phyloP scores from a whole-genome alignment of 2,797 vertebrate genomes.

The Lepus oiostolus region DNA sequence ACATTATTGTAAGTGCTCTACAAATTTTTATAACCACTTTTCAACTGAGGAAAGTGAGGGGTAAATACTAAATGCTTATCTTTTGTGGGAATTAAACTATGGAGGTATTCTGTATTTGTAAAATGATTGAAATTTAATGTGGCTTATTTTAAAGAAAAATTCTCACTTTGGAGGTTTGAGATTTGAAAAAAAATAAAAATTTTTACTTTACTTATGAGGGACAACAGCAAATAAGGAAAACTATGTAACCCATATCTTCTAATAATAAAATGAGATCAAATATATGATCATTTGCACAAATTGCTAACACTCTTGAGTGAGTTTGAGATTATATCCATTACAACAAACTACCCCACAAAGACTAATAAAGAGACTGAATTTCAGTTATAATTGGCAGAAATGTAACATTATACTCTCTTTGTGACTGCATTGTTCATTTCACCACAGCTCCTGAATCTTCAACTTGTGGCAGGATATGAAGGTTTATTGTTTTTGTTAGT shows the following conservation, averaged over 20 bases:
- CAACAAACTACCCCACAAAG: neutral
- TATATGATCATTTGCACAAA: constrained; percentile 8
- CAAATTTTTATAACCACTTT: constrained; percentile 36
- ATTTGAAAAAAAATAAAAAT: neutral
- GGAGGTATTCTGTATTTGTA: neutral
- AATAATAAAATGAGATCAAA: constrained; percentile 16
- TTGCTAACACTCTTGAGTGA: neutral
- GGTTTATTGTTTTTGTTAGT: neutral
- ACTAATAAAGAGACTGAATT: constrained; percentile 4
- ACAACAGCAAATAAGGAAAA: constrained; percentile 2
- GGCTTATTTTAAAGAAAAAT: constrained; percentile 55
- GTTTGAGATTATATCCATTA: constrained; percentile 3
- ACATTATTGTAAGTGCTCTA: neutral
- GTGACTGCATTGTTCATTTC: constrained; percentile 9
- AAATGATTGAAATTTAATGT: constrained; percentile 28
- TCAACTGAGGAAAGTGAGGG: neutral
- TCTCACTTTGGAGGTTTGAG: neutral
- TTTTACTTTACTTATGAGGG: neutral
- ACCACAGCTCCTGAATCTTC: neutral
- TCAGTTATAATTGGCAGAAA: constrained; percentile 9
- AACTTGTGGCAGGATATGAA: neutral
- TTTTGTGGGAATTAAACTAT: constrained; percentile 37
- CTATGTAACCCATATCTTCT: neutral
- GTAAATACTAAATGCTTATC: constrained; percentile 1
- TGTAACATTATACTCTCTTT: neutral